phyloP scores from a whole-genome alignment of 64 coral and sea anemone species.

The Stichodactyla helianthus region DNA sequence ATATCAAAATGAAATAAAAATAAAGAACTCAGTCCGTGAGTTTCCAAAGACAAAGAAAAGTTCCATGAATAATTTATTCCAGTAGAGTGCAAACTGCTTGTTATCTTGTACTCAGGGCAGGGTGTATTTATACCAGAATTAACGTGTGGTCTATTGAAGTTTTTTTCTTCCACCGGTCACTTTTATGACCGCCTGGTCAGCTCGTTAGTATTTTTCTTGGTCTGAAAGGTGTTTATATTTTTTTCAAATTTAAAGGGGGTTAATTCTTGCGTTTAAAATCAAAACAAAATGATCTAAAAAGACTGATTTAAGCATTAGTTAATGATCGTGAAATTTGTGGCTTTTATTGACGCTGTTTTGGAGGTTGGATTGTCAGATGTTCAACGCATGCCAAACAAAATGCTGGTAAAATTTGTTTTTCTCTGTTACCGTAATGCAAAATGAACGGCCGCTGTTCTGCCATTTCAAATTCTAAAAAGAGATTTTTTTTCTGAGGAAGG shows the following conservation, averaged over 20 bases:
- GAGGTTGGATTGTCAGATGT: neutral
- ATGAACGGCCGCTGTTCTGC: neutral
- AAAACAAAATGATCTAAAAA: neutral
- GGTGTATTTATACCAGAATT: neutral
- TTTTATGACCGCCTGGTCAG: neutral
- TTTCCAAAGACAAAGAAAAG: conserved; percentile 17
- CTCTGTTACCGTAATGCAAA: neutral
- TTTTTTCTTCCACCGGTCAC: neutral
- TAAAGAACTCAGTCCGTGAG: neutral
- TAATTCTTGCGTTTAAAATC: neutral
- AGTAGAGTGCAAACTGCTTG: neutral
- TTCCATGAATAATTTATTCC: neutral
- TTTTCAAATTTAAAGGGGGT: neutral
- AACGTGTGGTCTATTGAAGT: neutral
- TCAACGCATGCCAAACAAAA: neutral
- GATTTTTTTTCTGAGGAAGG: neutral
- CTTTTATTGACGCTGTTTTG: neutral
- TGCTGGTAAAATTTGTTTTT: neutral
- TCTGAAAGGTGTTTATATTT: neutral
- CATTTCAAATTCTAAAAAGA: neutral
- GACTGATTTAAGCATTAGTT: neutral
- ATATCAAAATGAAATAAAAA: neutral
- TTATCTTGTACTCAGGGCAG: neutral
- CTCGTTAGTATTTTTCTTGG: neutral
- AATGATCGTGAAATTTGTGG: neutral